A percentile compares a stretch with the other conserved stretches of the same genome.
Conservation (phyloP, 2,113 vertebrate genomes). For the Balaeniceps rex region DNA sequence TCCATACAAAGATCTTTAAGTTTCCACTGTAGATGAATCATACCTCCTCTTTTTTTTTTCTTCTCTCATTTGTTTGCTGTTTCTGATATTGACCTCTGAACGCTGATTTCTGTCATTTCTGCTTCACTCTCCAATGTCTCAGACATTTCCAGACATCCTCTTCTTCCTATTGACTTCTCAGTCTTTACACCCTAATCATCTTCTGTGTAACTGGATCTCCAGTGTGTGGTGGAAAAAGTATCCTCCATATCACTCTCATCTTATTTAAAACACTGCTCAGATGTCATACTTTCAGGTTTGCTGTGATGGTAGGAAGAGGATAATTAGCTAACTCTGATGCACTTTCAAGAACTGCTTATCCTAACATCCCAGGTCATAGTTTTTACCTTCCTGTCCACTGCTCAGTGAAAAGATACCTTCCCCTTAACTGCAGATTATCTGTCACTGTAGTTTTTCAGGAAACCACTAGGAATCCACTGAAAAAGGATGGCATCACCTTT, state of each 20-base stretch:
- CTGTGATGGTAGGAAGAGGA: background rate
- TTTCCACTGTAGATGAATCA: background rate
- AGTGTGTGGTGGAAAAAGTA: background rate
- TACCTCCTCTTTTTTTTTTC: background rate
- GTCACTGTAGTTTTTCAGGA: background rate
- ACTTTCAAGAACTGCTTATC: background rate
- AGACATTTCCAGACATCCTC: background rate
- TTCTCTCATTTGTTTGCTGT: background rate
- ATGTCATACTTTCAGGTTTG: background rate
- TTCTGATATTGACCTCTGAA: background rate
- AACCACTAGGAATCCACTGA: background rate
- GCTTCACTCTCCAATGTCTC: background rate
- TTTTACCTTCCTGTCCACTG: background rate
- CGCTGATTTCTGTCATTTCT: background rate
- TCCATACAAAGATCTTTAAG: background rate
- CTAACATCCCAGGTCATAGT: background rate
- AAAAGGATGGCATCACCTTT: background rate
- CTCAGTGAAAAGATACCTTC: background rate
- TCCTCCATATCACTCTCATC: background rate
- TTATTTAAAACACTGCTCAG: background rate
- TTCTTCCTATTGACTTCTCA: background rate
- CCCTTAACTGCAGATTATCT: background rate
- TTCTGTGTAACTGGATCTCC: slow-evolving; percentile 51
- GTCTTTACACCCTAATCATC: background rate
- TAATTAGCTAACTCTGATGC: background rate